phyloP scores from a whole-genome alignment of 2,888 invertebrate genomes.

The Sarcophaga rosellei region DNA sequence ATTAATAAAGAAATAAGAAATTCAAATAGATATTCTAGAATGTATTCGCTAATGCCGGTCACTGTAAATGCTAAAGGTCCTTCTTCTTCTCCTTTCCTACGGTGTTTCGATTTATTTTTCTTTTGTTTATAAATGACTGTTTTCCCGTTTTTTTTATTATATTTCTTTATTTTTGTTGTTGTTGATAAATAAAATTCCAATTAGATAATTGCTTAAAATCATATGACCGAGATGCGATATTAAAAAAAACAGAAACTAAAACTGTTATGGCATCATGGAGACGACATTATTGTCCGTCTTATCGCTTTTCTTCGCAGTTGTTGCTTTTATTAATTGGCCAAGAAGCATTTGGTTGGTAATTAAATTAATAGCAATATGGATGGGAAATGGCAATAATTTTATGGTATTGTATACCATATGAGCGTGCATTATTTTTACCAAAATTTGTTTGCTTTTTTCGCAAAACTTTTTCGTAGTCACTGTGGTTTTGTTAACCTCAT shows the following conservation, averaged over 20 bases:
- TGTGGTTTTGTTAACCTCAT: slow-evolving; percentile 21
- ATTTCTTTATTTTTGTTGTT: neutral
- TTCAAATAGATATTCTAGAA: no score
- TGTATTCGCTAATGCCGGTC: no score
- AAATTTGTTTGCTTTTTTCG: slow-evolving; percentile 33
- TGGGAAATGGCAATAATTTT: neutral
- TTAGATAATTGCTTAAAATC: slow-evolving; percentile 63
- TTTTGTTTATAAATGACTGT: neutral
- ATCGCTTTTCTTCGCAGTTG: slow-evolving; percentile 4
- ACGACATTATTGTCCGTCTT: neutral
- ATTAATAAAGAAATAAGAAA: no score
- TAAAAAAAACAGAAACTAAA: slow-evolving; percentile 49
- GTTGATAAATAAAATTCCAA: slow-evolving; percentile 52
- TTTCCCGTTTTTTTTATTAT: neutral
- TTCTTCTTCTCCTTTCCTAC: no score
- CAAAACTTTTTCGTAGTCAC: neutral
- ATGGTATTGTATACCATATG: neutral
- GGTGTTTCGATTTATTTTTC: no score
- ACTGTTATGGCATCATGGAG: slow-evolving; percentile 31
- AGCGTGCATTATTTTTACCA: slow-evolving; percentile 33
- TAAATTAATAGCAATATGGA: slow-evolving; percentile 42
- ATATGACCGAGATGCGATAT: slow-evolving; percentile 35
- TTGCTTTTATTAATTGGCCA: slow-evolving; percentile 36
- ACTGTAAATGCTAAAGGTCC: no score
- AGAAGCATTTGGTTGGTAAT: slow-evolving; percentile 53